These are phyloP conservation scores for Drosophila sulfurigaster DNA, from an alignment of 1,140 invertebrate species.

Conservation along the genomic window DNA sequence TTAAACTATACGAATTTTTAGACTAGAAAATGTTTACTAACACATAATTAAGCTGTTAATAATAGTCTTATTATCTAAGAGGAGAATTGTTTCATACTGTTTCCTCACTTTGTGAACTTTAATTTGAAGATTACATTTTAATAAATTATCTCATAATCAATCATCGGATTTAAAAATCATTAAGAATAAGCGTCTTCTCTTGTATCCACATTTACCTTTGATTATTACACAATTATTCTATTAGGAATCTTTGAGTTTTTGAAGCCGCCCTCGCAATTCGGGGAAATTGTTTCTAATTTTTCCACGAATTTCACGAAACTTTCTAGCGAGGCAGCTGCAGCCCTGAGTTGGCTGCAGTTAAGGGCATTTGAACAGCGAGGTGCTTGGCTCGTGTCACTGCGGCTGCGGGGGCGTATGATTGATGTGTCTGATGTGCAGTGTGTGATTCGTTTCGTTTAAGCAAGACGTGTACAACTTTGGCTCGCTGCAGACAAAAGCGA, in stretches of 20 bases:
- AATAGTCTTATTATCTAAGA: no score
- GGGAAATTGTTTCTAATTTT: background rate
- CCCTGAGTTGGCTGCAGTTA: conserved; percentile 39
- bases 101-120: no score
- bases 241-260: background rate
- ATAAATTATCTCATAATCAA: no score
- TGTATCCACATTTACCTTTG: no score
- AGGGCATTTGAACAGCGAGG: conserved; percentile 40
- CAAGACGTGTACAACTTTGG: conserved; percentile 36
- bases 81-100: no score
- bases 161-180: no score
- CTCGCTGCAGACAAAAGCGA: conserved; percentile 52
- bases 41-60: no score
- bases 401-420: conserved; percentile 64
- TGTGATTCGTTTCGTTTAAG: conserved; percentile 41
- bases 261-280: background rate
- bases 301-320: background rate
- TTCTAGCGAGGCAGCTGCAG: conserved; percentile 27
- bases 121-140: no score
- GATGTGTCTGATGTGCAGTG: conserved; percentile 68
- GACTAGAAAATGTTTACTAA: no score
- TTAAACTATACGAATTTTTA: no score
- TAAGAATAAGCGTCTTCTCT: no score
- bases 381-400: conserved; percentile 43
- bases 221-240: background rate